Base-by-base conservation (phyloP, 2,113 vertebrate genomes). In the Cyprinus carpio region DNA sequence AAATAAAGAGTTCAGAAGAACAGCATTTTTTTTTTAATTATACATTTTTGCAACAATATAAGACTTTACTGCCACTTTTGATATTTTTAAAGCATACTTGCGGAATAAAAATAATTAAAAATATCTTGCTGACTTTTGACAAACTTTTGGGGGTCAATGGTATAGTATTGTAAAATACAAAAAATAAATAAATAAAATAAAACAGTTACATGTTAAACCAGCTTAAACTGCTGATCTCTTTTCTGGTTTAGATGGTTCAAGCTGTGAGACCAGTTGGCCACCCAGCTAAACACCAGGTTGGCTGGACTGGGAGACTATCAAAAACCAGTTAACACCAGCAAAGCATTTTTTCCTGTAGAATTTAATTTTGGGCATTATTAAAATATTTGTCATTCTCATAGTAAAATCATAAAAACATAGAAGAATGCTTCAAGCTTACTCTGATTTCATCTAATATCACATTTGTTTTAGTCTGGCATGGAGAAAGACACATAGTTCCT, bases 381-480 rank as follows among this genome's bases (percentile, higher is more conserved):
- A 43, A 43, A 2, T 10, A 10, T 43, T 43, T 43, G 40, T 43
- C 40, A 43, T 43, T 75, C 40, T 16, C 3, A n/a, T 16, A 25
- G n/a, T 16, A 75, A 74, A 74, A 46, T 46, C 20, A 54, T n/a
- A n/a, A 71, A 37, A 54, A 54, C 46, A 18, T 25, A 37, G 7
- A 37, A 25, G 23, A 80, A 29, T 65, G 58, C 6, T 18, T 64
- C 15, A 67, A 8, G 31, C 58, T 46, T 43, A 27, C 34, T 64
- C 37, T 62, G 40, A 49, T 37, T 62, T 62, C 20, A 37, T 34
- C 29, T 60, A 31, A 34, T 56, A 13, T 7, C 46, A 43, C 11
- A 46, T 75, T 5, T 65, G 11, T 43, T 84, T 75, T 64, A 60
- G 65, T 77, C 85, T 16, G 31, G n/a, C 18, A 67, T 18, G 29